Base-by-base conservation (phyloP, 2,113 vertebrate species). In the Podilymbus podiceps region DNA sequence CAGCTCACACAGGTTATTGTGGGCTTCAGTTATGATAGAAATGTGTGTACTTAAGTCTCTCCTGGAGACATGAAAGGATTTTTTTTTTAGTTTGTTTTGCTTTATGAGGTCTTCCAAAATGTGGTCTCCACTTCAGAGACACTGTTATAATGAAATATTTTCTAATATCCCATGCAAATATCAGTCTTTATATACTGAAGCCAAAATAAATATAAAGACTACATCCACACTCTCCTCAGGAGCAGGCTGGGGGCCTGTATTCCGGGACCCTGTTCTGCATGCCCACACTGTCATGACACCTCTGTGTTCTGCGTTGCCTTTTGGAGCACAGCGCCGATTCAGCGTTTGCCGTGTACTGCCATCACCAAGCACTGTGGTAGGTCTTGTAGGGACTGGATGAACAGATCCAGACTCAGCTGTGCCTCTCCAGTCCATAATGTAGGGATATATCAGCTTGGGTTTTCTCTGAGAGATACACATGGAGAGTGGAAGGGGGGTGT, bases 101-200 rank as follows among this genome's bases (percentile, higher is more conserved):
- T 96, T 95, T 81, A 86, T 64, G 72, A 93, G 71, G 56, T 88
- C 80, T 96, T 95, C 91, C 52, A 91, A 81, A 91, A 89, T 82
- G 81, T 91, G 89, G 85, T 92, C 27, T 92, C 50, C 24, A 75
- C 69, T 97, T 97, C 92, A 97, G 91, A 93, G 81, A 93, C 91
- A 80, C 69, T 76, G 75, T 80, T 97, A 80, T 62, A 95, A 91
- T 94, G 85, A 96, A 97, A 82, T 96, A 94, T 87, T 98, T 97
- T 96, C 94, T 98, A 95, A 97, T 92, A 94, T 77, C 52, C 53
- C 87, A 89, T 97, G 60, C 76, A 97, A 98, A 97, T 97, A 94
- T 71, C 79, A 95, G 47, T 47, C 83, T 95, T 89, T 93, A 94
- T 92, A 79, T 86, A 40, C 82, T 63, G 12, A 78, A n/a, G 28